These are phyloP conservation scores for Thyatira batis DNA, from an alignment of 2,888 invertebrate species.

Conservation along the genomic window DNA sequence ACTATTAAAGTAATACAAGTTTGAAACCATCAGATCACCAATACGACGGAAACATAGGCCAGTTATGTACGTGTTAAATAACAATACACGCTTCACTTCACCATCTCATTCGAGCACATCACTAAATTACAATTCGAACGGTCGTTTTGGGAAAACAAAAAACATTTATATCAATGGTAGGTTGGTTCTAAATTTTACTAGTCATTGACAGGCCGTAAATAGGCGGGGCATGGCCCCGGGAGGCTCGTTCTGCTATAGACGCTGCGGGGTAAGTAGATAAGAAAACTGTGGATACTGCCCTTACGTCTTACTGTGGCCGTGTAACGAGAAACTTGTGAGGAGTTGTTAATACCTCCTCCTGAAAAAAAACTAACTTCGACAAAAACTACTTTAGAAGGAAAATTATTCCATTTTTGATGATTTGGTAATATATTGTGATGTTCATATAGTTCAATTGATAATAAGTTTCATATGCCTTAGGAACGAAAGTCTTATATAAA, in stretches of 20 bases:
- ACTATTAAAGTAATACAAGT: no score
- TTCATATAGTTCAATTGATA: no score
- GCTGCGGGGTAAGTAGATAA: conserved; percentile 72
- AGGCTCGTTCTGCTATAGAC: conserved; percentile 67
- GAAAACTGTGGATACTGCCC: conserved; percentile 68
- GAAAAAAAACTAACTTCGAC: no score
- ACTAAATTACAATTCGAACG: conserved; percentile 79
- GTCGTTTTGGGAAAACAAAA: conserved; percentile 80
- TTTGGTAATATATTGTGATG: no score
- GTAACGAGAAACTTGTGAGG: conserved; percentile 24
- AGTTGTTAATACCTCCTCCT: conserved; percentile 30
- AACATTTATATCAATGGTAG: conserved; percentile 82
- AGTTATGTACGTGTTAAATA: background rate
- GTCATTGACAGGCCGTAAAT: conserved; percentile 82
- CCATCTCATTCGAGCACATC: conserved; percentile 53
- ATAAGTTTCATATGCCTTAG: no score
- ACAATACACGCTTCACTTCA: conserved; percentile 36
- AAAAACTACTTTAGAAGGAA: no score
- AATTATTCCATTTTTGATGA: no score
- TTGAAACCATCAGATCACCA: no score
- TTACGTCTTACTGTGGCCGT: conserved; percentile 34
- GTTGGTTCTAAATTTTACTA: conserved; percentile 79
- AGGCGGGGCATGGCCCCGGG: conserved; percentile 62
- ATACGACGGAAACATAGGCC: background rate
- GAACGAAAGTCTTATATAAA: no score